Percentiles rank a stretch among this genome's conserved stretches.
Evolutionary conservation across 2,797 vertebrate genomes (phyloP).

Genomic region (Bradypus variegatus): DNA sequence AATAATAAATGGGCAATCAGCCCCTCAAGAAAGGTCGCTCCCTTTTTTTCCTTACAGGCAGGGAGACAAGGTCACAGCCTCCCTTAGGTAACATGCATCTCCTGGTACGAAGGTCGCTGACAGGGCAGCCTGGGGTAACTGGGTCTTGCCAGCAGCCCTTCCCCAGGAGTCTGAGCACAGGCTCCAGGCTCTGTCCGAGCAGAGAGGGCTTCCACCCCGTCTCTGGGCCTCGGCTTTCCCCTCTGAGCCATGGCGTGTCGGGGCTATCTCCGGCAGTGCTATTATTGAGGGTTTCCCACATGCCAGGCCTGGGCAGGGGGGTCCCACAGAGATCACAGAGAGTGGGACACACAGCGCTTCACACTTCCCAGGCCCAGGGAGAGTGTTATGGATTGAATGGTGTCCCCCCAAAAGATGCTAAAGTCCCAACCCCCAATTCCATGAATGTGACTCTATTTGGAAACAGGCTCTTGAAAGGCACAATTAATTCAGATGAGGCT

Average conservation of each 20-base stretch:
- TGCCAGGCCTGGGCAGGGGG: not conserved
- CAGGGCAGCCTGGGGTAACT: not conserved
- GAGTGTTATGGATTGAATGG: no score
- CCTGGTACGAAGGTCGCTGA: not conserved
- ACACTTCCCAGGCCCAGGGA: not conserved
- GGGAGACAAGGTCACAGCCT: not conserved
- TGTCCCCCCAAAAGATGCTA: no score
- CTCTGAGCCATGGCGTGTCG: not conserved
- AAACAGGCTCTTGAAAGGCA: no score
- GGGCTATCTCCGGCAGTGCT: not conserved
- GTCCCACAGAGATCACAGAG: not conserved
- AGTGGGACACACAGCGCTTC: not conserved
- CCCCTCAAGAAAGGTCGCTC: not conserved
- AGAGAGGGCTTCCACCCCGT: not conserved
- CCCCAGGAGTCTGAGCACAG: not conserved
- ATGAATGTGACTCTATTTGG: no score
- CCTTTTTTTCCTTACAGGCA: not conserved
- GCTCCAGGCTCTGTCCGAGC: no score
- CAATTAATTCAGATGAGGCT: no score
- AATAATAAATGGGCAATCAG: accelerated
- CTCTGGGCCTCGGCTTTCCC: not conserved
- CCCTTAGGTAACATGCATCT: not conserved
- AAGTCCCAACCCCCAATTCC: no score
- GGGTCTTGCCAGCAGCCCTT: not conserved
- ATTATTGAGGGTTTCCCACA: not conserved